These are phyloP conservation scores for Leptodirus hochenwartii DNA, from an alignment of 2,888 invertebrate species.

Conservation along the genomic window DNA sequence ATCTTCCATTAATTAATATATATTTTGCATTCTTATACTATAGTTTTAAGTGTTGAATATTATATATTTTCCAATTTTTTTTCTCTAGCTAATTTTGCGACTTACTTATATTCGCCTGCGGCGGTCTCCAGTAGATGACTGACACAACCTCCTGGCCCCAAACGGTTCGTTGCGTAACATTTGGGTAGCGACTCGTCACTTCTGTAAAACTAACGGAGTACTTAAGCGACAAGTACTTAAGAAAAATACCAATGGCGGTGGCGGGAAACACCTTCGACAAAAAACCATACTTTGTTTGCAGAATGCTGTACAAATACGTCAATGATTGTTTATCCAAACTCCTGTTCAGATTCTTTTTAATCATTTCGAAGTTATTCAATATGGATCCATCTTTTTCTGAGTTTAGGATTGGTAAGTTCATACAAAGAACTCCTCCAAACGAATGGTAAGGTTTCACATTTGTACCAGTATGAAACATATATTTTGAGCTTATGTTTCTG, in stretches of 20 bases:
- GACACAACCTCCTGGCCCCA: constrained; percentile 47
- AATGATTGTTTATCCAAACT: constrained; percentile 31
- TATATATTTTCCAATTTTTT: no score
- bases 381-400: constrained; percentile 18
- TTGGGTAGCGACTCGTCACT: constrained; percentile 27
- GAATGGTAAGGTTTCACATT: constrained; percentile 25
- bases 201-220: constrained; percentile 50
- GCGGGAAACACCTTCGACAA: constrained; percentile 45
- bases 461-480: constrained; percentile 33
- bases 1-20: no score
- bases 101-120: constrained; percentile 60
- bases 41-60: no score
- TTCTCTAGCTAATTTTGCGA: constrained; percentile 6
- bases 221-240: constrained; percentile 45
- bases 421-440: constrained; percentile 42
- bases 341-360: constrained; percentile 26
- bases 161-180: constrained; percentile 32
- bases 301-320: constrained; percentile 32
- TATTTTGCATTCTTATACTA: no score
- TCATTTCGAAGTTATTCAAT: constrained; percentile 22
- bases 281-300: constrained; percentile 35
- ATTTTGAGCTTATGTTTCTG: constrained; percentile 32
- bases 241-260: constrained; percentile 31
- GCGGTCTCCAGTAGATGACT: constrained; percentile 53
- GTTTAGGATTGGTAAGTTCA: constrained; percentile 39